Evolutionary conservation across 2,888 invertebrate species (phyloP).

Genomic region (Trichacis sp.): DNA sequence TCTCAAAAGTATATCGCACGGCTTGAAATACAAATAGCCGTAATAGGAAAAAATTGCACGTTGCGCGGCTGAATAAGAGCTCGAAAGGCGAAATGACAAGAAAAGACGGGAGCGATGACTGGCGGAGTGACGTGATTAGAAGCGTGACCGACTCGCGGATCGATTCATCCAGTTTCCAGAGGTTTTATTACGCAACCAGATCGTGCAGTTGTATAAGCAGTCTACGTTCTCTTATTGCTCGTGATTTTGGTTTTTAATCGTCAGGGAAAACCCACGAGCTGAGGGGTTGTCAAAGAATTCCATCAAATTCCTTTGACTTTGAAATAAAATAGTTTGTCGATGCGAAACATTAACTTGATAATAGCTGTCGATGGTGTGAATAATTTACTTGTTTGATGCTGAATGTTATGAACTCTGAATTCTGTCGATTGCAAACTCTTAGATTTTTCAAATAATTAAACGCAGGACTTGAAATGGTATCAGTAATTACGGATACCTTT

Average conservation of each 20-base stretch:
- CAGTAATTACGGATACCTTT: too few relatives aligned
- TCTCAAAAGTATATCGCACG: neutral
- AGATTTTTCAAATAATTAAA: too few relatives aligned
- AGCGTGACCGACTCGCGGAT: conserved; percentile 35
- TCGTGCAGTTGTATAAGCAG: neutral
- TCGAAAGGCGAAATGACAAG: conserved; percentile 17
- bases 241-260: neutral
- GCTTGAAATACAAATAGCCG: conserved; percentile 5
- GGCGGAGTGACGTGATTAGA: conserved; percentile 50
- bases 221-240: neutral
- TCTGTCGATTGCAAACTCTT: too few relatives aligned
- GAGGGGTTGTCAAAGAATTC: too few relatives aligned
- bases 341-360: too few relatives aligned
- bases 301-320: too few relatives aligned
- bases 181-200: neutral
- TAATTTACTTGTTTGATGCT: too few relatives aligned
- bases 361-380: too few relatives aligned
- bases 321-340: too few relatives aligned
- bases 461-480: too few relatives aligned
- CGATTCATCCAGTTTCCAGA: conserved; percentile 7
- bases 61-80: conserved; percentile 14
- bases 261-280: too few relatives aligned
- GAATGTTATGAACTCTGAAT: too few relatives aligned
- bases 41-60: conserved; percentile 4
- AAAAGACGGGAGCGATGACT: conserved; percentile 38